These are phyloP conservation scores for Actinemys pallida DNA, from an alignment of 2,113 vertebrate species.

Conservation along the genomic window DNA sequence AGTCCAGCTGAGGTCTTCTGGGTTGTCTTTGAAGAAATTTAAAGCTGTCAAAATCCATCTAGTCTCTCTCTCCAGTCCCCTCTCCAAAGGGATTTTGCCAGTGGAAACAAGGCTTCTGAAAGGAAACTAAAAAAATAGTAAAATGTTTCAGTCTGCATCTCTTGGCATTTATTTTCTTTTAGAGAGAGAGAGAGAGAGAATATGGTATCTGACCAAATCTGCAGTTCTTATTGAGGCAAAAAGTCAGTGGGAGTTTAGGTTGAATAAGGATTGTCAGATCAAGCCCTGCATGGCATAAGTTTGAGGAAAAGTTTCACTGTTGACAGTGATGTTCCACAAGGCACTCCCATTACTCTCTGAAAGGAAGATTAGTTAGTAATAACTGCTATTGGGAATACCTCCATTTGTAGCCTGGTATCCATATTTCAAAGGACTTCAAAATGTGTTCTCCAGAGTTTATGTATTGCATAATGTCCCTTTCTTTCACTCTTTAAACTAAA, in stretches of 20 bases:
- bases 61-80: neutral
- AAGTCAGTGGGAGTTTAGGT: neutral
- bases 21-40: neutral
- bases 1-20: accelerated
- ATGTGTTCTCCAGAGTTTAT: neutral
- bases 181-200: neutral
- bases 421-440: neutral
- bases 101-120: too few relatives aligned
- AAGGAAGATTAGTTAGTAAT: neutral
- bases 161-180: neutral
- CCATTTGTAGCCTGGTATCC: neutral
- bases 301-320: neutral
- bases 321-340: neutral
- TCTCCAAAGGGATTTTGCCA: neutral
- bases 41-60: neutral
- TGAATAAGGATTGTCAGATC: neutral
- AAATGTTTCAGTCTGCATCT: neutral
- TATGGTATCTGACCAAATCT: neutral
- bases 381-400: neutral
- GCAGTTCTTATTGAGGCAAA: neutral
- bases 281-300: neutral
- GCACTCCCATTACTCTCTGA: neutral
- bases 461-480: neutral
- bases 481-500: neutral
- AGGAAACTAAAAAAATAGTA: neutral